Evolutionary conservation across 1,140 invertebrate genomes (phyloP), one percentile per base, ranked within the genome.

Genomic region (Euwallacea similis): DNA sequence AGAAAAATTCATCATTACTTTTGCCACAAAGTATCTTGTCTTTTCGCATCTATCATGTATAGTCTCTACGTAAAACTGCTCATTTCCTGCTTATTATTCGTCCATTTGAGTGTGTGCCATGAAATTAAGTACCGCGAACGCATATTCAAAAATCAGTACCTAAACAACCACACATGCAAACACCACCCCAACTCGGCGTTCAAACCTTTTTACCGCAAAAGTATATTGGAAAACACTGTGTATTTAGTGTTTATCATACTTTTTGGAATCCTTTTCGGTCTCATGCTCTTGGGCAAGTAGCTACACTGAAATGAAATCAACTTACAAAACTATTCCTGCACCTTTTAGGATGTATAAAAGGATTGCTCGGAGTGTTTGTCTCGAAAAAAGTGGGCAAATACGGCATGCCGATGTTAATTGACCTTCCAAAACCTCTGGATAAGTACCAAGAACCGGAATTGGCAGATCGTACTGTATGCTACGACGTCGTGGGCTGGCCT

Each of bases 401-500:
- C 15, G 61, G 61, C 61, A 44, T 63, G 61, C 13, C 10, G 8
- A 70, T 58, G 43, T 13, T 60, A 44, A 58, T 58, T 7, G 81
- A 83, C 56, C 73, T 80, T 0, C 85, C 84, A 6, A 82, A 82
- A 65, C 81, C 79, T 42, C 73, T 87, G 44, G 62, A 72, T 33
- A 74, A 73, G 9, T 87, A 87, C 74, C 81, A 84, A 68, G 86
- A 87, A 73, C 54, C 60, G 11, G 74, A 77, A 15, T 74, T 86
- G 15, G 72, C 66, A 16, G 71, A 74, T 13, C 76, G 82, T 43
- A 42, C 67, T 11, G 83, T 87, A 3, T 74, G 81, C 9, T 86
- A 85, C 69, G 85, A 87, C 69, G 69, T 75, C 2, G 80, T 82
- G 1, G 85, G 85, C 9, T 85, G 82, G 82, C 84, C 85, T 11